These are phyloP conservation scores for Mugil cephalus DNA, from an alignment of 2,113 vertebrate species.

Conservation along the genomic window DNA sequence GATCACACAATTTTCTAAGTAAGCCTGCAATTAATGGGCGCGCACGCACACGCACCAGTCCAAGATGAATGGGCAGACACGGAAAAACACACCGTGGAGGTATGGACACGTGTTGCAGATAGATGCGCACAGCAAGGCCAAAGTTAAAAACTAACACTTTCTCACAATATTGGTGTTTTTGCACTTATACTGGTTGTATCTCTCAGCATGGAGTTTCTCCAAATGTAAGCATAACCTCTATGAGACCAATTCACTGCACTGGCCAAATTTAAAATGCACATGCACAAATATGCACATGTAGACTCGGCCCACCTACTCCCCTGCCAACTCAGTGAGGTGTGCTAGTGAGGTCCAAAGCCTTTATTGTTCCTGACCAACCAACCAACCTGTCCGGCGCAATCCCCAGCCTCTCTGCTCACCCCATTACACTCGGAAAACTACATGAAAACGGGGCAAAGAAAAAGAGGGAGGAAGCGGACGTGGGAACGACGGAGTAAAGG, in stretches of 20 bases:
- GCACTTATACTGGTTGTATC: not conserved
- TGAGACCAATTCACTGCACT: not conserved
- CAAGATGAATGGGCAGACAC: constrained; percentile 29
- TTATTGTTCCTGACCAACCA: constrained; percentile 81
- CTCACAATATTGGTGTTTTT: too few species aligned
- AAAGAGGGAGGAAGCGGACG: constrained; percentile 46
- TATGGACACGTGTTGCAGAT: not conserved
- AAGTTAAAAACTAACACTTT: not conserved
- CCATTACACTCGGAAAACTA: constrained; percentile 77
- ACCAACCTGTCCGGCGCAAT: constrained; percentile 72
- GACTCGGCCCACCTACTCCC: constrained; percentile 43
- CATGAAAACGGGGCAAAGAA: constrained; percentile 54
- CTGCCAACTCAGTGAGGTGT: constrained; percentile 75
- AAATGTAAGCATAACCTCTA: too few species aligned
- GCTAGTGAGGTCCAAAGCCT: constrained; percentile 74
- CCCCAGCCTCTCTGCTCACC: constrained; percentile 66
- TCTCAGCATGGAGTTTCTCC: not conserved
- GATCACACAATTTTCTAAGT: constrained; percentile 51
- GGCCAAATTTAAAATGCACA: not conserved
- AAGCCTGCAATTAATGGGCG: constrained; percentile 35
- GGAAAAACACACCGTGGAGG: constrained; percentile 7
- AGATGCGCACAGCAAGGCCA: not conserved
- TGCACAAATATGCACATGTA: constrained; percentile 8
- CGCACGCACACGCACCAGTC: not conserved
- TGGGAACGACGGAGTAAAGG: constrained; percentile 28